Evolutionary conservation across 2,113 vertebrate species (phyloP).

Genomic region (Sorex fumeus): DNA sequence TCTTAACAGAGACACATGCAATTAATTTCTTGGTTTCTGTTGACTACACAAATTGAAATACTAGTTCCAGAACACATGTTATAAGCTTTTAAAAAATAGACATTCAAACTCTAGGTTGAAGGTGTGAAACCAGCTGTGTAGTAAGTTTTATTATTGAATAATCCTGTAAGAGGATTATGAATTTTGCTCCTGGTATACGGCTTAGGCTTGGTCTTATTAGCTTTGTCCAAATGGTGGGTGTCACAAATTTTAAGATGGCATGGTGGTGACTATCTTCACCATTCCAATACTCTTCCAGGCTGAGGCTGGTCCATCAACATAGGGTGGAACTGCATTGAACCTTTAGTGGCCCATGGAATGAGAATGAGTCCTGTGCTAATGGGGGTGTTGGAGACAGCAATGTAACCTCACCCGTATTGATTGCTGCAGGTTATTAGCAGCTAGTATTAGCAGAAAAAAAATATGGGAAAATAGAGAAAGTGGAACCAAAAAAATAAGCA

Average conservation of each 20-base stretch:
- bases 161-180: slow-evolving; percentile 55
- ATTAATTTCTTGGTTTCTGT: slow-evolving; percentile 70
- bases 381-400: background rate
- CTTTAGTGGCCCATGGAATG: background rate
- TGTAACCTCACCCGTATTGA: slow-evolving; percentile 11
- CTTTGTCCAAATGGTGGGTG: slow-evolving; percentile 44
- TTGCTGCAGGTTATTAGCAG: background rate
- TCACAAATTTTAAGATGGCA: slow-evolving; percentile 45
- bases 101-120: slow-evolving; percentile 45
- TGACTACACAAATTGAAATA: slow-evolving; percentile 64
- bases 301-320: background rate
- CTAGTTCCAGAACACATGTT: slow-evolving; percentile 38
- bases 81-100: slow-evolving; percentile 21
- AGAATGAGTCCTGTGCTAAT: background rate
- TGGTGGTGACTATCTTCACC: background rate
- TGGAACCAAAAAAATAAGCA: background rate
- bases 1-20: slow-evolving; percentile 62
- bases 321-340: background rate
- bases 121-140: slow-evolving; percentile 41
- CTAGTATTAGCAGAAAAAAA: slow-evolving; percentile 41
- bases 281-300: slow-evolving; percentile 4
- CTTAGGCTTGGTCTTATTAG: slow-evolving; percentile 42
- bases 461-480: background rate
- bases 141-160: slow-evolving; percentile 71
- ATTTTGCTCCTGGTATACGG: slow-evolving; percentile 36